A percentile compares a stretch with the other conserved stretches of the same genome.
Evolutionary conservation across 2,797 vertebrate species (phyloP).

Genomic region (Oreortyx pictus): DNA sequence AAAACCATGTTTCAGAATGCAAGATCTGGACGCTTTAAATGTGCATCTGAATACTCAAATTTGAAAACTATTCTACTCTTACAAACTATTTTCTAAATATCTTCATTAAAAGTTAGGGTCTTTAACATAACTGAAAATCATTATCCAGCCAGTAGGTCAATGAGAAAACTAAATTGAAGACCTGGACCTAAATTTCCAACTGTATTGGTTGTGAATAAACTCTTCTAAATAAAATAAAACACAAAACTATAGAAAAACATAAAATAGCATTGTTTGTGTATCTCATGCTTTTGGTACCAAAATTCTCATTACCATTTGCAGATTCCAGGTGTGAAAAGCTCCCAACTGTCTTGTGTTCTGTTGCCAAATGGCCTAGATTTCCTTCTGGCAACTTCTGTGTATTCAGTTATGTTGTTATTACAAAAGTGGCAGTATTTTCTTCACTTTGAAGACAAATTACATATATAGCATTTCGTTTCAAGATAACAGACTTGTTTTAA

Average conservation of each 20-base stretch:
- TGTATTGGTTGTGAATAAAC: neutral
- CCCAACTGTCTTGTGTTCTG: constrained; percentile 8
- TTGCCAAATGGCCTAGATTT: constrained; percentile 22
- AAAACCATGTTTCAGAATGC: neutral
- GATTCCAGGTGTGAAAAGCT: constrained; percentile 61
- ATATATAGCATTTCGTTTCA: neutral
- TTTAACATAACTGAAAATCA: neutral
- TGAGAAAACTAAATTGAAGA: neutral
- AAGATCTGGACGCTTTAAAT: neutral
- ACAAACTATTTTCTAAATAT: neutral
- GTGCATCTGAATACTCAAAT: neutral
- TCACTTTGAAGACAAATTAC: constrained; percentile 34
- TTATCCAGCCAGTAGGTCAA: neutral
- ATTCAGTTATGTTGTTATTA: constrained; percentile 30
- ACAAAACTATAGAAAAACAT: too few species aligned
- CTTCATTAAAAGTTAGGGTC: neutral
- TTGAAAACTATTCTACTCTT: neutral
- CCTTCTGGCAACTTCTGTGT: constrained; percentile 53
- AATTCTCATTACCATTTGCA: constrained; percentile 13
- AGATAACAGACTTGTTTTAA: neutral
- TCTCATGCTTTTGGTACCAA: neutral
- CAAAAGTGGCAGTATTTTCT: constrained; percentile 8
- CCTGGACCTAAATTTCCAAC: neutral
- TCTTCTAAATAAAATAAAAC: neutral
- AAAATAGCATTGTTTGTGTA: too few species aligned